A percentile compares a stretch with the other conserved stretches of the same genome.
These are phyloP conservation scores for Penaeus vannamei DNA, from an alignment of 1,140 invertebrate species.

Conservation along the genomic window DNA sequence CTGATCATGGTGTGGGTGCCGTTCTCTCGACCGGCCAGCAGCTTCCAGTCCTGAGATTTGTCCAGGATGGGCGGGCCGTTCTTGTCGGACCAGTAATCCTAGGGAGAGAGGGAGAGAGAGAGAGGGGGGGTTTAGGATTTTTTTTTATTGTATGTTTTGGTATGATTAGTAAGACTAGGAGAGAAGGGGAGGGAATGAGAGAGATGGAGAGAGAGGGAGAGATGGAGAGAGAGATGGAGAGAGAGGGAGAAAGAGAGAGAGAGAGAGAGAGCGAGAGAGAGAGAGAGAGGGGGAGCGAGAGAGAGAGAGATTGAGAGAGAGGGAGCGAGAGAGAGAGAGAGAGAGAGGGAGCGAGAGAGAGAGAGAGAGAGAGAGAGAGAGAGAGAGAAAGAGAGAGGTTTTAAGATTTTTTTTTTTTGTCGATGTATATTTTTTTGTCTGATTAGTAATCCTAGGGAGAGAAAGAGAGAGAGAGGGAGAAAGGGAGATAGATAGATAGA, in stretches of 20 bases:
- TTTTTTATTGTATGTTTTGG: not conserved
- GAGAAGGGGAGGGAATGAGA: not conserved
- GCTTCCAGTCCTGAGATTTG: conserved; percentile 57
- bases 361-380: not conserved
- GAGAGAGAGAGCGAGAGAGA: not conserved
- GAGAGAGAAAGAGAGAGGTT: not conserved
- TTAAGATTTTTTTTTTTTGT: too few species aligned
- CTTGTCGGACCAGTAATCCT: conserved; percentile 52
- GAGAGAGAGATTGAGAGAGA: not conserved
- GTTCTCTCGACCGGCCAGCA: conserved; percentile 51
- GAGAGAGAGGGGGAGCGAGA: too few species aligned
- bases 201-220: not conserved
- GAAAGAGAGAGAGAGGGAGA: not conserved
- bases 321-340: not conserved
- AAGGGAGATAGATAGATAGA: too few species aligned
- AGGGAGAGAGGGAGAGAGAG: not conserved
- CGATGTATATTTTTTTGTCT: too few species aligned
- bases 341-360: not conserved
- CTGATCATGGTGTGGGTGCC: conserved; percentile 62
- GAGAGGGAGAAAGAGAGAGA: not conserved
- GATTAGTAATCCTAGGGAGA: conserved; percentile 45
- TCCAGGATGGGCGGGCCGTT: conserved; percentile 53
- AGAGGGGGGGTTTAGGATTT: not conserved
- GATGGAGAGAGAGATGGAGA: too few species aligned
- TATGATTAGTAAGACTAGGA: conserved; percentile 45